Evolutionary conservation across 2,888 invertebrate species (phyloP).

Genomic region (Epinotia bilunana): DNA sequence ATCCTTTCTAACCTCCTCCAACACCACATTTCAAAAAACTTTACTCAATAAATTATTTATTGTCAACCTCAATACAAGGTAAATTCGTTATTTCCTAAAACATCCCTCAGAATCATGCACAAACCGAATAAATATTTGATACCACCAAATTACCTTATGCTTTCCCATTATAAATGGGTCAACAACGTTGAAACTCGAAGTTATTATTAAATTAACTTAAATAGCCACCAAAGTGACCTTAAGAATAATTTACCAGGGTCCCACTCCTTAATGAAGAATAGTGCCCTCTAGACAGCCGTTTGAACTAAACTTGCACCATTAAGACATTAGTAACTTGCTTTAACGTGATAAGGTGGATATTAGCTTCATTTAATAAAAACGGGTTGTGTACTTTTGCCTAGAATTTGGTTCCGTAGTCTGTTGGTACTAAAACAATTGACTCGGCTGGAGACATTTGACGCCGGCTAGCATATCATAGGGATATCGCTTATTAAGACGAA

Average conservation of each 20-base stretch:
- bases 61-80: too few relatives aligned
- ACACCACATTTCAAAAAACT: too few relatives aligned
- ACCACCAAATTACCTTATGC: conserved; percentile 3
- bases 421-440: not conserved
- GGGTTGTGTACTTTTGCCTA: not conserved
- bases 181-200: conserved; percentile 53
- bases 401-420: not conserved
- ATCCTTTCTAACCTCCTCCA: too few relatives aligned
- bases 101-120: too few relatives aligned
- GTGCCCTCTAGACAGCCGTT: conserved; percentile 77
- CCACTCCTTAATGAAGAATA: conserved; percentile 79
- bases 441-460: not conserved
- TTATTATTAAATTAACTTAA: conserved; percentile 81
- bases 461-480: not conserved
- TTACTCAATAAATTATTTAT: too few relatives aligned
- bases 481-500: not conserved
- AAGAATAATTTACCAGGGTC: conserved; percentile 80
- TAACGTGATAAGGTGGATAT: conserved; percentile 14
- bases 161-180: conserved; percentile 29
- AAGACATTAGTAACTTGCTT: conserved; percentile 75
- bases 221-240: conserved; percentile 80
- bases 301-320: conserved; percentile 77
- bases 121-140: conserved; percentile 7
- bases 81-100: too few relatives aligned
- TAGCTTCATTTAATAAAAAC: conserved; percentile 18